Conservation (phyloP, 2,113 vertebrate species). For the Geococcyx californianus region DNA sequence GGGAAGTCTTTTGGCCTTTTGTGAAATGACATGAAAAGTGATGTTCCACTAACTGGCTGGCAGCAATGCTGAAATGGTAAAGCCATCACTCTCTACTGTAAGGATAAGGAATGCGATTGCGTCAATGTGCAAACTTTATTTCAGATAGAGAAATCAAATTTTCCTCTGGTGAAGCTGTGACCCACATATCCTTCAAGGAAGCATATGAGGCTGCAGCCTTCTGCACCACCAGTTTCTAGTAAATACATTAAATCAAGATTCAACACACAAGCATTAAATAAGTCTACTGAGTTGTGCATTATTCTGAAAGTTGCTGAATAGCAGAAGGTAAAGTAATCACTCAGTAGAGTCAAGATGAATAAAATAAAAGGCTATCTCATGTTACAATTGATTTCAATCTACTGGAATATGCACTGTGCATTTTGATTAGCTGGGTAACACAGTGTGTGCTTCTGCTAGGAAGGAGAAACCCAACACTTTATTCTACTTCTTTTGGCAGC, state of each 20-base stretch:
- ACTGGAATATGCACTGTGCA: constrained; percentile 44
- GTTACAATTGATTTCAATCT: constrained; percentile 74
- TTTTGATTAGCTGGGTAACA: constrained; percentile 54
- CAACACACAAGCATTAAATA: neutral
- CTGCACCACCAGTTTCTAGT: neutral
- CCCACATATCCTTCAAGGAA: neutral
- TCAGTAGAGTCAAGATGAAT: constrained; percentile 64
- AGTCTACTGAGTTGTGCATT: constrained; percentile 46
- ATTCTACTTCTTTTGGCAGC: constrained; percentile 38
- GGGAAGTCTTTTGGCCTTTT: neutral
- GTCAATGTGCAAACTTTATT: neutral
- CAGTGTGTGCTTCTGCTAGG: neutral
- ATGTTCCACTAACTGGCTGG: constrained; percentile 26
- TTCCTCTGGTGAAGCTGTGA: neutral
- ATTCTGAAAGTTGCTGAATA: constrained; percentile 58
- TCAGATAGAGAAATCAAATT: neutral
- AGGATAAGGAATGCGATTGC: neutral
- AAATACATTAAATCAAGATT: constrained; percentile 49
- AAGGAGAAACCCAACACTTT: neutral
- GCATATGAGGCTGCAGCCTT: neutral
- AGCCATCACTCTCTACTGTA: neutral
- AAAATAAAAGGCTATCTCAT: constrained; percentile 71
- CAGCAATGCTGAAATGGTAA: neutral
- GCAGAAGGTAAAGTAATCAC: constrained; percentile 66
- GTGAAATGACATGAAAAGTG: neutral